phyloP scores from a whole-genome alignment of 2,888 invertebrate species.

The Lasioglossum vierecki region DNA sequence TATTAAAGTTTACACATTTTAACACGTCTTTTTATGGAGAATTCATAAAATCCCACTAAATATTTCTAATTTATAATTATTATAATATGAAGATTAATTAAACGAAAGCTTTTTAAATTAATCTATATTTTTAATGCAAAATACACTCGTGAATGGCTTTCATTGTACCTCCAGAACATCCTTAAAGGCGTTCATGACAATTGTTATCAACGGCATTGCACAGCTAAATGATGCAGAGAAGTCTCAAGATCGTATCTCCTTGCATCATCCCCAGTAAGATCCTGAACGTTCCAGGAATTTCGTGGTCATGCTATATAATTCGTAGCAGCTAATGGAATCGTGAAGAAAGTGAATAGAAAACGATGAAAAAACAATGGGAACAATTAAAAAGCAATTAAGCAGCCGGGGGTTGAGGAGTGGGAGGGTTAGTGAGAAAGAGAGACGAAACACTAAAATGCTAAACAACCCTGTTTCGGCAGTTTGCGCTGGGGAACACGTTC shows the following conservation, averaged over 20 bases:
- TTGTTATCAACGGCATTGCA: not conserved
- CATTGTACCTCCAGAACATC: no score
- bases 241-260: not conserved
- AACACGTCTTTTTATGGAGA: no score
- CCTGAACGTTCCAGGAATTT: not conserved
- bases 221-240: not conserved
- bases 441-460: slow-evolving; percentile 73
- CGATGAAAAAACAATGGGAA: not conserved
- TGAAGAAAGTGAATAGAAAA: not conserved
- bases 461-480: slow-evolving; percentile 59
- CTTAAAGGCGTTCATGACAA: not conserved
- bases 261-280: not conserved
- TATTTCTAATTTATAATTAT: no score
- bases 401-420: not conserved
- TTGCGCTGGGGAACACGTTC: slow-evolving; percentile 17
- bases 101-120: no score
- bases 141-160: no score
- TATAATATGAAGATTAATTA: no score
- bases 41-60: no score
- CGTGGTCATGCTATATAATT: not conserved
- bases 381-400: slow-evolving; percentile 12
- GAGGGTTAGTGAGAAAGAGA: not conserved
- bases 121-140: no score
- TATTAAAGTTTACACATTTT: no score
- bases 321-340: not conserved